Base-by-base conservation (phyloP, 1,140 invertebrate genomes). In the Drosophila malerkotliana region DNA sequence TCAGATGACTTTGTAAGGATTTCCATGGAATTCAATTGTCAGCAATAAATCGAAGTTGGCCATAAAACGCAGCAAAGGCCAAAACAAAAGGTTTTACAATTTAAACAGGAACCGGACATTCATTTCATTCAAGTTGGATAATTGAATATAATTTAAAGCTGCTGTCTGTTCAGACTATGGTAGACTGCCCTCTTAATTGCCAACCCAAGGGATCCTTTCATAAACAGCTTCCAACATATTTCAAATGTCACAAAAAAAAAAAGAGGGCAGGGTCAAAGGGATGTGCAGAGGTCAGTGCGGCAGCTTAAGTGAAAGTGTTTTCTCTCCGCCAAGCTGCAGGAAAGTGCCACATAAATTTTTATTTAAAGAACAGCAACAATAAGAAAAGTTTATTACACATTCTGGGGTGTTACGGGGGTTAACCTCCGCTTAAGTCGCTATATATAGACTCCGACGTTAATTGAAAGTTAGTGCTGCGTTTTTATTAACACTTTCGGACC, bases 381-480 rank as follows among this genome's bases (percentile, higher is more conserved):
- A 60, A 47, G 48, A 30, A 56, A 37, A 66, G 78, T 87, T 82
- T 88, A 87, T 87, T 87, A 61, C 59, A 60, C 63, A 74, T 80
- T 73, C 39, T 12, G 12, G 7, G 9, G 12, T 18, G 24, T 32
- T 32, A 34, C 15, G 39, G 68, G 73, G 52, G 74, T 75, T 82
- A 71, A 72, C 72, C 67, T 68, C 45, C 60, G 41, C 55, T 68
- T 71, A 64, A 79, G 45, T 41, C 51, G 30, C 24, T 39, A 18
- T 30, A 32, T 59, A 51, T 57, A 32, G 32, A 48, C 26, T 9
- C n/a, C 26, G 39, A 51, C 45, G 57, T 74, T 82, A 87, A 87
- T 87, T 87, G 82, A 82, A 88, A 87, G 79, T 87, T 87, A 87
- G 80, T 87, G 79, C 77, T 66, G 71, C 74, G 67, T 55, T 85